phyloP scores from a whole-genome alignment of 2,888 invertebrate species.

The Apoda limacodes region DNA sequence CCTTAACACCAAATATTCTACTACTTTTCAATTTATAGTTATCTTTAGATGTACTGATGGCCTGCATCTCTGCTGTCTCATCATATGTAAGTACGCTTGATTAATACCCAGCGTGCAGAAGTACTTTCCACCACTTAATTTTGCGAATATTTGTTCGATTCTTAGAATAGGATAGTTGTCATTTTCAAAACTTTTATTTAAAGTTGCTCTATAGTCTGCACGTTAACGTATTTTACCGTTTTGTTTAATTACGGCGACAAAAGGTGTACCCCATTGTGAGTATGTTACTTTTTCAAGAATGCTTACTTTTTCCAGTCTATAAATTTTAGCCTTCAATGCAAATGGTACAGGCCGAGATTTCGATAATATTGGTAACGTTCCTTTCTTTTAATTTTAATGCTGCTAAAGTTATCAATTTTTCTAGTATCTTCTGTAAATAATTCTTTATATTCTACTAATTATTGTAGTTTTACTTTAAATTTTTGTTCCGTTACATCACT shows the following conservation, averaged over 20 bases:
- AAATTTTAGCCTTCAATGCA: neutral
- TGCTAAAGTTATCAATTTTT: neutral
- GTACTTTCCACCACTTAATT: conserved; percentile 3
- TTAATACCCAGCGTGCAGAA: conserved; percentile 15
- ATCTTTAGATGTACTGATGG: conserved; percentile 23
- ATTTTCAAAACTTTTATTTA: conserved; percentile 6
- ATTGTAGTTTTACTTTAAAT: no score
- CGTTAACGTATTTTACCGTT: conserved; percentile 5
- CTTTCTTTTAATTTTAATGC: neutral
- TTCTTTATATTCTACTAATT: no score
- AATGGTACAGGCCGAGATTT: neutral
- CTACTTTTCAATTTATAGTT: conserved; percentile 24
- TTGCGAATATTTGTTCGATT: conserved; percentile 4
- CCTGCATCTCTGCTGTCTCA: conserved; percentile 12
- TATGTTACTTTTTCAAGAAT: neutral
- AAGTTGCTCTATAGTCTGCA: conserved; percentile 9
- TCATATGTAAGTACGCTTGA: conserved; percentile 16
- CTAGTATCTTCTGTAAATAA: neutral
- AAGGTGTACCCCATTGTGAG: conserved; percentile 8
- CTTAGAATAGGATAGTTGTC: conserved; percentile 7
- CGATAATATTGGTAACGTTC: neutral
- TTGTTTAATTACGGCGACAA: conserved; percentile 3
- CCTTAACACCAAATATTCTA: conserved; percentile 22
- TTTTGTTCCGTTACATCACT: neutral
- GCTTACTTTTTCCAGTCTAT: neutral